Conservation (phyloP, 1,140 invertebrate species). For the Euwallacea fornicatus region DNA sequence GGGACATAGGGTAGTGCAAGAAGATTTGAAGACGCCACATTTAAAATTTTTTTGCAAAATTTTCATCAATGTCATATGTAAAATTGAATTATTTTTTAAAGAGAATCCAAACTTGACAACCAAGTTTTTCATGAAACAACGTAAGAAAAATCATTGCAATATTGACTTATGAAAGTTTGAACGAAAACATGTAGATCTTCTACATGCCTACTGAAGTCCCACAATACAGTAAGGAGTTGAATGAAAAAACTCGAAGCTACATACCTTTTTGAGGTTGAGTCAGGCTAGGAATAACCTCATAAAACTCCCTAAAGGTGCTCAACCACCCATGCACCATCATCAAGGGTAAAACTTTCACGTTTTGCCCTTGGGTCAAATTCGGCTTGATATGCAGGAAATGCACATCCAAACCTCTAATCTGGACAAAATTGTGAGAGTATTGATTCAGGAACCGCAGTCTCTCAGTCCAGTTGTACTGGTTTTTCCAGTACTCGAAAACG, state of each 20-base stretch:
- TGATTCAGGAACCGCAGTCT: slow-evolving; percentile 69
- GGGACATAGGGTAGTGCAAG: too few relatives aligned
- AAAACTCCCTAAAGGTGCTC: slow-evolving; percentile 84
- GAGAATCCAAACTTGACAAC: too few relatives aligned
- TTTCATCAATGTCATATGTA: too few relatives aligned
- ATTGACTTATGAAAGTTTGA: too few relatives aligned
- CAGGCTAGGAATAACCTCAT: slow-evolving; percentile 75
- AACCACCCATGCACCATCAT: slow-evolving; percentile 87
- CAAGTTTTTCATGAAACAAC: background rate
- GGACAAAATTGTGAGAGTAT: slow-evolving; percentile 73
- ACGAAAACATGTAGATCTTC: too few relatives aligned
- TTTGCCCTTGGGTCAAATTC: slow-evolving; percentile 43
- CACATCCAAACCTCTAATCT: slow-evolving; percentile 63
- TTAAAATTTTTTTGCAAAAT: too few relatives aligned
- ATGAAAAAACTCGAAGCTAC: background rate
- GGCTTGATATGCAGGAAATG: slow-evolving; percentile 68
- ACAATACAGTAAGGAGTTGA: too few relatives aligned
- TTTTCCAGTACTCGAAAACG: slow-evolving; percentile 76
- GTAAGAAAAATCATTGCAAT: background rate
- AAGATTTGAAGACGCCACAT: too few relatives aligned
- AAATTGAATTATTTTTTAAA: too few relatives aligned
- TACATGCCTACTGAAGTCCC: too few relatives aligned
- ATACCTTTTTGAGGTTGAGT: slow-evolving; percentile 57
- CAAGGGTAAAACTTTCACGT: slow-evolving; percentile 58
- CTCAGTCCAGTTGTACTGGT: slow-evolving; percentile 75